A percentile compares a stretch with the other conserved stretches of the same genome.
These are phyloP conservation scores for Tenualosa ilisha DNA, from an alignment of 2,797 vertebrate genomes.

Conservation along the genomic window DNA sequence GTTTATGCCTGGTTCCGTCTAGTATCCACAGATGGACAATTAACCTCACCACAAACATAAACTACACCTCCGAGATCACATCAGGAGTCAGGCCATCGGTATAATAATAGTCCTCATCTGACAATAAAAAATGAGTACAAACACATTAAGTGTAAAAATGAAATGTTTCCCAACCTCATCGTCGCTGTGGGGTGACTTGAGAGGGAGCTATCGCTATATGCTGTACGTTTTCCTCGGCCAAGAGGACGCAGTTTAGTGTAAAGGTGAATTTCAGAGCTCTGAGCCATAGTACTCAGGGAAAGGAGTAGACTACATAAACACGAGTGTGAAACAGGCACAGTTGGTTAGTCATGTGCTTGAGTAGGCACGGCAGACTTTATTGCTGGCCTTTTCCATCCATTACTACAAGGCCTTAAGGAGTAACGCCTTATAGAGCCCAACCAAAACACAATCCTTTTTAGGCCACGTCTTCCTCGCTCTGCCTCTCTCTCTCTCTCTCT, in stretches of 20 bases:
- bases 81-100: not conserved
- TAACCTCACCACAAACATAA: not conserved
- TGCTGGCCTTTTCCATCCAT: not conserved
- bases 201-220: not conserved
- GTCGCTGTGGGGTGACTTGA: not conserved
- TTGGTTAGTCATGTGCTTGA: not conserved
- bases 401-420: not conserved
- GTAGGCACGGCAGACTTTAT: not conserved
- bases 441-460: slow-evolving; percentile 13
- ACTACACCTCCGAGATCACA: not conserved
- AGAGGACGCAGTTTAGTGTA: not conserved
- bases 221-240: not conserved
- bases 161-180: not conserved
- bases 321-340: not conserved
- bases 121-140: not conserved
- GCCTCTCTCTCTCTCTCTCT: not conserved
- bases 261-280: not conserved
- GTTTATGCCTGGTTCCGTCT: not conserved
- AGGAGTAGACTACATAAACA: not conserved
- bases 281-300: not conserved
- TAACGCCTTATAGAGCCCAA: not conserved
- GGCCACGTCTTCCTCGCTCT: not conserved
- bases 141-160: not conserved
- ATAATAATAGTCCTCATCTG: not conserved
- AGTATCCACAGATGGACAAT: not conserved